Evolutionary conservation across 2,113 vertebrate genomes (phyloP).

Genomic region (Percopsis transmontana): DNA sequence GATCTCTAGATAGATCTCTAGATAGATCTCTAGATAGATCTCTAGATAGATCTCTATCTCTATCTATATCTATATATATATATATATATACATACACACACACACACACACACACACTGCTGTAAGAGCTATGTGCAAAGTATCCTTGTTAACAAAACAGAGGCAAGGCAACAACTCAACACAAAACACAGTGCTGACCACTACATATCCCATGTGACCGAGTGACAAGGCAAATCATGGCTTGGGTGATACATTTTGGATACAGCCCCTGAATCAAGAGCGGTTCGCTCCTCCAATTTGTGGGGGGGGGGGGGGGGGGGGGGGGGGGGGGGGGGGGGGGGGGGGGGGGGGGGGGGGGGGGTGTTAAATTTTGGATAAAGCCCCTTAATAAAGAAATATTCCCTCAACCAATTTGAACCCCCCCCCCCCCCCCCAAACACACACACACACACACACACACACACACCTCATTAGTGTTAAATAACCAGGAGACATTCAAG

Average conservation of each 20-base stretch:
- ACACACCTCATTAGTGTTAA: not conserved
- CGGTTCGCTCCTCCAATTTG: slow-evolving; percentile 24
- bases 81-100: too few relatives aligned
- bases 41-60: too few relatives aligned
- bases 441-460: not conserved
- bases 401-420: too few relatives aligned
- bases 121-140: slow-evolving; percentile 50
- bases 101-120: slow-evolving; percentile 19
- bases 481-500: slow-evolving; percentile 17
- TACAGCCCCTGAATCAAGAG: slow-evolving; percentile 54
- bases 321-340: not conserved
- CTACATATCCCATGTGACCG: slow-evolving; percentile 29
- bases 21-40: too few relatives aligned
- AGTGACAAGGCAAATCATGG: slow-evolving; percentile 45
- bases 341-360: too few relatives aligned
- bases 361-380: slow-evolving; percentile 29
- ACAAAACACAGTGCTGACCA: slow-evolving; percentile 27
- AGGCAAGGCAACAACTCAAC: slow-evolving; percentile 44
- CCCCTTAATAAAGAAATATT: slow-evolving; percentile 45
- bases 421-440: too few relatives aligned
- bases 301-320: slow-evolving; percentile 12
- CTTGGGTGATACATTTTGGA: slow-evolving; percentile 31
- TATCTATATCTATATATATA: too few relatives aligned
- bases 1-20: too few relatives aligned
- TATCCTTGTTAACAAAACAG: slow-evolving; percentile 28